Conservation (phyloP, 2,797 vertebrate genomes). For the Sebastes steindachneri region DNA sequence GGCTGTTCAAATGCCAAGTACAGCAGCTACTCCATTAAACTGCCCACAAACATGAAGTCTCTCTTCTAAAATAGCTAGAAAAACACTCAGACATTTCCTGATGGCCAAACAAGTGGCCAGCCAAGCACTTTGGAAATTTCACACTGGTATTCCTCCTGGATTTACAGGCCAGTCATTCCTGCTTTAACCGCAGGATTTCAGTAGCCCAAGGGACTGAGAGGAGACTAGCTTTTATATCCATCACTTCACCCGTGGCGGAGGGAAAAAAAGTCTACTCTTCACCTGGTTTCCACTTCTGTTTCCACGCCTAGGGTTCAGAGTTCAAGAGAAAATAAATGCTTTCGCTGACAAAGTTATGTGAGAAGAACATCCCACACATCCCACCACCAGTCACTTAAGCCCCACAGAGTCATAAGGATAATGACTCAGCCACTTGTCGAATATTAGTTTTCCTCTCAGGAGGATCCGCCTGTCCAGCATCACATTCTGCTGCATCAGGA, state of each 20-base stretch:
- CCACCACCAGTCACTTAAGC: conserved; percentile 27
- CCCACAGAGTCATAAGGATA: conserved; percentile 1
- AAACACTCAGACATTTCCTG: conserved; percentile 62
- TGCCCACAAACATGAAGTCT: conserved; percentile 43
- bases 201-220: conserved; percentile 43
- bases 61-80: conserved; percentile 42
- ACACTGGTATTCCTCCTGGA: conserved; percentile 48
- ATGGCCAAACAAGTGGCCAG: conserved; percentile 52
- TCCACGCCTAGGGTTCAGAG: conserved; percentile 54
- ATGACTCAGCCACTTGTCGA: conserved; percentile 38
- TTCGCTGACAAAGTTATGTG: conserved; percentile 67
- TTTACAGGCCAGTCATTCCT: conserved; percentile 47
- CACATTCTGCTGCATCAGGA: conserved; percentile 42
- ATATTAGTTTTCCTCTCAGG: conserved; percentile 37
- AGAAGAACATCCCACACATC: conserved; percentile 47
- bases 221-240: conserved; percentile 54
- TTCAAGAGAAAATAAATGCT: conserved; percentile 65
- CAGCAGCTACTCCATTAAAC: conserved; percentile 10
- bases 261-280: conserved; percentile 35
- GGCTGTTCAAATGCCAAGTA: conserved; percentile 1
- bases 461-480: conserved; percentile 40
- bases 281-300: conserved; percentile 73
- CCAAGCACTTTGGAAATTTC: conserved; percentile 44
- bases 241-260: conserved; percentile 4
- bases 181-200: conserved; percentile 52